A percentile compares a stretch with the other conserved stretches of the same genome.
Evolutionary conservation across 1,140 invertebrate genomes (phyloP).

Genomic region (Oryctes rhinoceros): DNA sequence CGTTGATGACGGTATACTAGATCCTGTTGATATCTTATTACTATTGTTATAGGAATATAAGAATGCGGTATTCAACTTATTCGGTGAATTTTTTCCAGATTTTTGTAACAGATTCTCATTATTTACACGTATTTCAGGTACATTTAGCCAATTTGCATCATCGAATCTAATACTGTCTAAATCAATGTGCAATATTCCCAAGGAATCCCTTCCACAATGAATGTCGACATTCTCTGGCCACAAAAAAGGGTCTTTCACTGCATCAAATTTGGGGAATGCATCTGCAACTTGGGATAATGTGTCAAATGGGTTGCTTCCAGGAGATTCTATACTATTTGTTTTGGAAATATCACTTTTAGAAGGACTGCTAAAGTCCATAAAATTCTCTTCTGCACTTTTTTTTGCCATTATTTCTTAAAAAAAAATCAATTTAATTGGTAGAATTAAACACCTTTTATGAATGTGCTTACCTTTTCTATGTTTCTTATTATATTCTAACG

Average conservation of each 20-base stretch:
- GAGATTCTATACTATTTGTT: not conserved
- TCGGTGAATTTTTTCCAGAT: slow-evolving; percentile 2
- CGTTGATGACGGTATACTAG: slow-evolving; percentile 1
- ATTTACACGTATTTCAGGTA: slow-evolving; percentile 32
- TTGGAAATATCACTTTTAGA: slow-evolving; percentile 1
- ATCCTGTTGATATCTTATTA: slow-evolving; percentile 7
- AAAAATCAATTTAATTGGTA: not conserved
- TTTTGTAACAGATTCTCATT: not conserved
- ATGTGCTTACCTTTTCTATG: not conserved
- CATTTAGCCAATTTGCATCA: slow-evolving; percentile 38
- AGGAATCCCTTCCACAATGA: slow-evolving; percentile 43
- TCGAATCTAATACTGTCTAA: slow-evolving; percentile 40
- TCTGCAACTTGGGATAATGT: not conserved
- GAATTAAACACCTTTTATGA: not conserved
- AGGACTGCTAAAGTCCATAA: slow-evolving; percentile 42
- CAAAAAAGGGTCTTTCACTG: not conserved
- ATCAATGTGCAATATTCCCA: slow-evolving; percentile 46
- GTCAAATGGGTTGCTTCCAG: slow-evolving; percentile 39
- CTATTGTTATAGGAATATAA: slow-evolving; percentile 15
- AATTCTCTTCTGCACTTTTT: slow-evolving; percentile 31
- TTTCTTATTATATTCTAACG: too few species aligned
- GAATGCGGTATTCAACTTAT: not conserved
- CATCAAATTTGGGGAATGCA: not conserved
- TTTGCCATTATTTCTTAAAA: not conserved
- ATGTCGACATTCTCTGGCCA: not conserved